Evolutionary conservation across 1,140 invertebrate genomes (phyloP).

Genomic region (Pomacea maculata): DNA sequence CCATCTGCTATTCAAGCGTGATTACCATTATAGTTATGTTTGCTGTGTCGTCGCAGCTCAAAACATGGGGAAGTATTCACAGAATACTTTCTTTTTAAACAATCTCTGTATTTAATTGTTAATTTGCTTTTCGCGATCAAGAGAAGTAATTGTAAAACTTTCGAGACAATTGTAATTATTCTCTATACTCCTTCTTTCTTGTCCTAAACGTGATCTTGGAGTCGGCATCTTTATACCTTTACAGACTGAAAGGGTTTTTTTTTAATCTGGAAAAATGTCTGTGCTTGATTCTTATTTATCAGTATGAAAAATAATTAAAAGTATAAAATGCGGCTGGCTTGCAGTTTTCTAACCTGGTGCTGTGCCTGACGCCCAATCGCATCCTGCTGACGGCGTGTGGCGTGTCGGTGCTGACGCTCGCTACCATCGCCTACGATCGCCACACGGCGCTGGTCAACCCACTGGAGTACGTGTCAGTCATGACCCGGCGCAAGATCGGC

Average conservation of each 20-base stretch:
- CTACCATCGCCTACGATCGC: conserved; percentile 75
- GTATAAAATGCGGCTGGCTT: not conserved
- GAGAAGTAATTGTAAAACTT: too few relatives aligned
- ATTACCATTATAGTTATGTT: too few relatives aligned
- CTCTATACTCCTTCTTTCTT: too few relatives aligned
- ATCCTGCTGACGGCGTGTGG: conserved; percentile 73
- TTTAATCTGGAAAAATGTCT: not conserved
- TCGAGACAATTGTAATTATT: too few relatives aligned
- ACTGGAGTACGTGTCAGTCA: conserved; percentile 71
- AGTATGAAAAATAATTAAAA: not conserved
- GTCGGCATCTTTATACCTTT: not conserved
- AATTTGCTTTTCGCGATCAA: too few relatives aligned
- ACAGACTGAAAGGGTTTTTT: not conserved
- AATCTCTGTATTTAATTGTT: too few relatives aligned
- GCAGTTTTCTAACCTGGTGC: conserved; percentile 24
- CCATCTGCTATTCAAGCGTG: too few relatives aligned
- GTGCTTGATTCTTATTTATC: not conserved
- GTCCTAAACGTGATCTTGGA: too few relatives aligned
- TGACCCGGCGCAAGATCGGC: conserved; percentile 72
- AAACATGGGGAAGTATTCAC: too few relatives aligned
- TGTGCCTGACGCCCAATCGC: conserved; percentile 73
- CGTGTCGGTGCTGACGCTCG: conserved; percentile 73
- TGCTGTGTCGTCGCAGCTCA: too few relatives aligned
- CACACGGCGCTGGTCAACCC: conserved; percentile 74
- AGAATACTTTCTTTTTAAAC: too few relatives aligned